Percentiles rank a stretch among this genome's conserved stretches.
Conservation (phyloP, 2,113 vertebrate genomes). For the Salvelinus sp. region DNA sequence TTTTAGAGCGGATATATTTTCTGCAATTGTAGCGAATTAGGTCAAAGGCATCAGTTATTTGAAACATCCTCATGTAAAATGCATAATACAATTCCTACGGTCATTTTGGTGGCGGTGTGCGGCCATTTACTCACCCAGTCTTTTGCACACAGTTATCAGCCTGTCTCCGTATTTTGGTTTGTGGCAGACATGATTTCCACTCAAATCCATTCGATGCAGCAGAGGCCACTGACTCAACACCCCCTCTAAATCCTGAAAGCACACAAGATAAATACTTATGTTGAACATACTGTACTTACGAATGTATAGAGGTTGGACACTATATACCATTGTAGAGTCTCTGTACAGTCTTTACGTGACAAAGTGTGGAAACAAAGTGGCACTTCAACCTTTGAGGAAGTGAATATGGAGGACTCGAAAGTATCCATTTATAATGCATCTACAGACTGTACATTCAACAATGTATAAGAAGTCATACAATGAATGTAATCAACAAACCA, state of each 20-base stretch:
- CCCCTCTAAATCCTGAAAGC: constrained; percentile 83
- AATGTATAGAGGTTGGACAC: neutral
- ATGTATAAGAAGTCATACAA: neutral
- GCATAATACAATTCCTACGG: neutral
- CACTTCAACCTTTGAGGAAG: neutral
- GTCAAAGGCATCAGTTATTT: no score
- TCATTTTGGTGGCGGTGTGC: neutral
- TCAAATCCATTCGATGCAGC: constrained; percentile 83
- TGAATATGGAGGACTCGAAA: neutral
- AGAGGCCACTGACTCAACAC: constrained; percentile 81
- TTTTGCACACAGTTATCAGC: constrained; percentile 78
- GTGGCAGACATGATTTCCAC: constrained; percentile 87
- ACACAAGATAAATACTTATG: constrained; percentile 19
- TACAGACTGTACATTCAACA: neutral
- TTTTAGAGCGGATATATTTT: neutral
- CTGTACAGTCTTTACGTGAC: neutral
- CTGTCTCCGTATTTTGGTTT: constrained; percentile 88
- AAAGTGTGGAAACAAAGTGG: neutral
- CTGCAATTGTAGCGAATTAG: neutral
- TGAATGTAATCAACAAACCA: neutral
- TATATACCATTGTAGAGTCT: neutral
- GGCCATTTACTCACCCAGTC: constrained; percentile 74
- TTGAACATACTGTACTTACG: constrained; percentile 26
- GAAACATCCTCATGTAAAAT: neutral
- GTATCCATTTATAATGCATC: neutral